These are phyloP conservation scores for Harpalus rubripes DNA, from an alignment of 2,888 invertebrate genomes.

Conservation along the genomic window DNA sequence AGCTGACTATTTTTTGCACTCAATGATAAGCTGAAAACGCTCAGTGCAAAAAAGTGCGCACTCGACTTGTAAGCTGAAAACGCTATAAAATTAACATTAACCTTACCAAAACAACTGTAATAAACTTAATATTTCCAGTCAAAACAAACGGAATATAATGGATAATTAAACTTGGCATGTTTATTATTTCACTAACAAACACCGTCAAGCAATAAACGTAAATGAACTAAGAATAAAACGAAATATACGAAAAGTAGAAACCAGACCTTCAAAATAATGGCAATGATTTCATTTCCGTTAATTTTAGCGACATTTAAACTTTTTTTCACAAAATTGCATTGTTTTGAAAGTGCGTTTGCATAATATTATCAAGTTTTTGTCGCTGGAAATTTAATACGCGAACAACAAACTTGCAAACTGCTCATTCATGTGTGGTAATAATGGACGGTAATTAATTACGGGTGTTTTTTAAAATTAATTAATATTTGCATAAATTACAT, in stretches of 20 bases:
- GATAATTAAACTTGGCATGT: slow-evolving; percentile 13
- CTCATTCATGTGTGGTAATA: slow-evolving; percentile 32
- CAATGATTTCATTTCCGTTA: slow-evolving; percentile 9
- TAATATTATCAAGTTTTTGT: slow-evolving; percentile 15
- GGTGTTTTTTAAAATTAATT: slow-evolving; percentile 29
- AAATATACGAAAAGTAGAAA: slow-evolving; percentile 8
- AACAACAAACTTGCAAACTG: slow-evolving; percentile 13
- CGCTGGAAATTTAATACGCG: background rate
- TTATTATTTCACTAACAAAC: slow-evolving; percentile 1
- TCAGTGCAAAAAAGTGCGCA: too few species aligned
- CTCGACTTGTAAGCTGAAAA: too few species aligned
- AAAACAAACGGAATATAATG: slow-evolving; percentile 12
- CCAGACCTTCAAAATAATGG: slow-evolving; percentile 27
- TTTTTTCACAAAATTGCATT: slow-evolving; percentile 23
- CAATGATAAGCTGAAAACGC: too few species aligned
- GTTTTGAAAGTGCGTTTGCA: slow-evolving; percentile 31
- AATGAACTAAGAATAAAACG: slow-evolving; percentile 12
- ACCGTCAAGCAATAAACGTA: background rate
- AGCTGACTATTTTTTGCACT: too few species aligned
- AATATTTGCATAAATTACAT: slow-evolving; percentile 25
- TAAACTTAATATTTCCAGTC: slow-evolving; percentile 1
- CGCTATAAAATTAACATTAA: slow-evolving; percentile 15
- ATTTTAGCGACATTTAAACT: slow-evolving; percentile 1
- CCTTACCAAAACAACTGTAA: slow-evolving; percentile 11
- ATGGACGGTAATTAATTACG: background rate